Evolutionary conservation across 1,140 invertebrate species (phyloP).

Genomic region (Drosophila asahinai): DNA sequence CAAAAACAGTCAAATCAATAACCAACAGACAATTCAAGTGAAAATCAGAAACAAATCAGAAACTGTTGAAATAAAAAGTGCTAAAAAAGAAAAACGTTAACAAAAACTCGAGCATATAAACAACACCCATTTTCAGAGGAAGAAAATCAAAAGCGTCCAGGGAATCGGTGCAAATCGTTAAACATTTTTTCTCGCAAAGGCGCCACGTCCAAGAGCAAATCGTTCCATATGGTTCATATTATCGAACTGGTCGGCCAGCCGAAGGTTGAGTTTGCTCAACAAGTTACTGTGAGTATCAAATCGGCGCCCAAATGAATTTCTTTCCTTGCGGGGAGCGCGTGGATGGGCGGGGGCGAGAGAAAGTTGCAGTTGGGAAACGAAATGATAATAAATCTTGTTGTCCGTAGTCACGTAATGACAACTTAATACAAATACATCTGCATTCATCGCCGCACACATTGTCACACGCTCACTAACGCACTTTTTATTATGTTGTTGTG

Average conservation of each 20-base stretch:
- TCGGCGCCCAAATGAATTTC: slow-evolving; percentile 62
- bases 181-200: slow-evolving; percentile 76
- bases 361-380: slow-evolving; percentile 18
- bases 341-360: background rate
- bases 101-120: slow-evolving; percentile 27
- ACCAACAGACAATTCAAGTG: slow-evolving; percentile 56
- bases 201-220: slow-evolving; percentile 80
- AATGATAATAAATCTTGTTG: slow-evolving; percentile 84
- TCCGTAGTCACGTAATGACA: slow-evolving; percentile 85
- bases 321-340: slow-evolving; percentile 11
- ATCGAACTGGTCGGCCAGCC: slow-evolving; percentile 85
- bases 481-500: slow-evolving; percentile 79
- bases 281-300: slow-evolving; percentile 85
- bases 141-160: slow-evolving; percentile 29
- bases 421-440: slow-evolving; percentile 84
- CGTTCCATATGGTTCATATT: slow-evolving; percentile 85
- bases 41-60: slow-evolving; percentile 28
- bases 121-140: slow-evolving; percentile 29
- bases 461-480: slow-evolving; percentile 45
- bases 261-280: slow-evolving; percentile 85
- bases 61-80: slow-evolving; percentile 37
- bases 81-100: slow-evolving; percentile 27
- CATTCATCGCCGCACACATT: slow-evolving; percentile 59
- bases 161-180: slow-evolving; percentile 60
- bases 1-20: slow-evolving; percentile 62